Conservation (phyloP, 2,888 invertebrate genomes). For the Platynereis dumerilii region DNA sequence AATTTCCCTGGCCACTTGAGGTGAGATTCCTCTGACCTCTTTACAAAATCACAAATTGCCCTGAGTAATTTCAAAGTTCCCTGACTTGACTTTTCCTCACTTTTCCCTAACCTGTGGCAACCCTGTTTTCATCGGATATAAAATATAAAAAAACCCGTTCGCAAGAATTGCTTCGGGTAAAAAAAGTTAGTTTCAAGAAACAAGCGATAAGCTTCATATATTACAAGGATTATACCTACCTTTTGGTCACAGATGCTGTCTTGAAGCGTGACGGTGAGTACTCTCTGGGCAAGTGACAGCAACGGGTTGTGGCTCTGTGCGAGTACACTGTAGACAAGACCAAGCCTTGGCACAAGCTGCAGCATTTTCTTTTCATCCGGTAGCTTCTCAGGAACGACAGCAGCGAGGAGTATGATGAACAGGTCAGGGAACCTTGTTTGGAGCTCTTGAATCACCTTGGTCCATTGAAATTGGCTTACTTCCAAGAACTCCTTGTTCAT, state of each 20-base stretch:
- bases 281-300: neutral
- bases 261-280: neutral
- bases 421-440: neutral
- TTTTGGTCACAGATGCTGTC: slow-evolving; percentile 12
- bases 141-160: too few species aligned
- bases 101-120: too few species aligned
- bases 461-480: neutral
- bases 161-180: too few species aligned
- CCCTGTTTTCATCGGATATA: too few species aligned
- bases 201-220: neutral
- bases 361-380: neutral
- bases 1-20: too few species aligned
- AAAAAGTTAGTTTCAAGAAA: too few species aligned
- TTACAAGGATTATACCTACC: too few species aligned
- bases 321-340: neutral
- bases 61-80: too few species aligned
- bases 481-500: neutral
- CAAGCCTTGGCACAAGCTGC: neutral
- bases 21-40: too few species aligned
- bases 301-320: neutral
- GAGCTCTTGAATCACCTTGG: neutral
- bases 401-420: neutral
- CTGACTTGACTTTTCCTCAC: too few species aligned
- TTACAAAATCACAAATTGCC: too few species aligned
- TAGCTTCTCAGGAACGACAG: neutral